A percentile compares a stretch with the other conserved stretches of the same genome.
These are phyloP conservation scores for Alviniconcha marisindica DNA, from an alignment of 1,140 invertebrate genomes.

Conservation along the genomic window DNA sequence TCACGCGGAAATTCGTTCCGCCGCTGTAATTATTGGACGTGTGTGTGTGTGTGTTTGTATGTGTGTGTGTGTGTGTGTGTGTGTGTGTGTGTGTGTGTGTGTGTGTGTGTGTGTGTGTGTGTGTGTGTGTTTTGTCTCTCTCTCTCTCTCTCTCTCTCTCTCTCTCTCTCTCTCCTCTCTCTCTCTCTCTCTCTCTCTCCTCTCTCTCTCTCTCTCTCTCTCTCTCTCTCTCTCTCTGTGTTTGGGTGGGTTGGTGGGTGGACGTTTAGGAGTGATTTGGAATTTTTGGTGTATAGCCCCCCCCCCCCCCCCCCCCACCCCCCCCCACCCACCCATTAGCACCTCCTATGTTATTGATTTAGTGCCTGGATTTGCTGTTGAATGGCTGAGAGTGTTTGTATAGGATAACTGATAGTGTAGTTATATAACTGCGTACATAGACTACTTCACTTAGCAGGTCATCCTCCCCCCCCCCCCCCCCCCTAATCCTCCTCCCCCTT, in stretches of 20 bases:
- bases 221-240: not conserved
- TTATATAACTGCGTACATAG: too few species aligned
- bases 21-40: too few species aligned
- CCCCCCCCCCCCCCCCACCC: too few species aligned
- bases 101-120: constrained; percentile 12
- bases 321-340: too few species aligned
- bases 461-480: too few species aligned
- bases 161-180: not conserved
- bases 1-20: too few species aligned
- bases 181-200: not conserved
- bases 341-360: not conserved
- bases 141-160: not conserved
- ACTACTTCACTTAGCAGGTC: too few species aligned
- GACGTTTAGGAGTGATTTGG: not conserved
- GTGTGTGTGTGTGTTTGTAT: not conserved
- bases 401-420: not conserved
- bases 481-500: too few species aligned
- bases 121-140: not conserved
- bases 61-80: constrained; percentile 9
- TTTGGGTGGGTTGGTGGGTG: not conserved
- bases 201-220: not conserved
- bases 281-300: too few species aligned
- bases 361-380: not conserved
- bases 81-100: constrained; percentile 11
- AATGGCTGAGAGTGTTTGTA: not conserved